Conservation (phyloP, 1,140 invertebrate genomes). For the Caerostris darwini region DNA sequence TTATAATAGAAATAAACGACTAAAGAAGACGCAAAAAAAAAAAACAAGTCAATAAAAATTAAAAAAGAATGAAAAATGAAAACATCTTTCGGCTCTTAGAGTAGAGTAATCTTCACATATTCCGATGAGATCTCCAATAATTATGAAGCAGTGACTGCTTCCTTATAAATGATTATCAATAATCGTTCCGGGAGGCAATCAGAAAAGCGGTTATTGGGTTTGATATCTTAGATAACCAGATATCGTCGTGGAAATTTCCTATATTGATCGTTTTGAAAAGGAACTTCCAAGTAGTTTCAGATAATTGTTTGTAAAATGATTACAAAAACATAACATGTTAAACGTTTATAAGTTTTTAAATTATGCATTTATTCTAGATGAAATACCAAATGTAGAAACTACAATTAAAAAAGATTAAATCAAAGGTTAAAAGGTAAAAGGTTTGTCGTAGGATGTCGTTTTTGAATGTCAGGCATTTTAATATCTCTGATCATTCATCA, state of each 20-base stretch:
- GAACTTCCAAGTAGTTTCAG: background rate
- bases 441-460: too few species aligned
- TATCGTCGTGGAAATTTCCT: background rate
- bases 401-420: too few species aligned
- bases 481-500: too few species aligned
- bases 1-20: too few species aligned
- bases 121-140: background rate
- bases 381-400: too few species aligned
- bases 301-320: background rate
- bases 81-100: background rate
- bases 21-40: too few species aligned
- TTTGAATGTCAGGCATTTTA: too few species aligned
- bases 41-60: background rate
- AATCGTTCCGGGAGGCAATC: background rate
- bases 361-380: too few species aligned
- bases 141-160: background rate
- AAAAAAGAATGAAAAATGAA: background rate
- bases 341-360: too few species aligned
- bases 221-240: background rate
- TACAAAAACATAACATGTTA: background rate
- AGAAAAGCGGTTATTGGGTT: background rate
- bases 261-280: background rate
- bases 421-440: too few species aligned
- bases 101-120: background rate
- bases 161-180: background rate